These are phyloP conservation scores for Hemaris fuciformis DNA, from an alignment of 2,888 invertebrate genomes.

Conservation along the genomic window DNA sequence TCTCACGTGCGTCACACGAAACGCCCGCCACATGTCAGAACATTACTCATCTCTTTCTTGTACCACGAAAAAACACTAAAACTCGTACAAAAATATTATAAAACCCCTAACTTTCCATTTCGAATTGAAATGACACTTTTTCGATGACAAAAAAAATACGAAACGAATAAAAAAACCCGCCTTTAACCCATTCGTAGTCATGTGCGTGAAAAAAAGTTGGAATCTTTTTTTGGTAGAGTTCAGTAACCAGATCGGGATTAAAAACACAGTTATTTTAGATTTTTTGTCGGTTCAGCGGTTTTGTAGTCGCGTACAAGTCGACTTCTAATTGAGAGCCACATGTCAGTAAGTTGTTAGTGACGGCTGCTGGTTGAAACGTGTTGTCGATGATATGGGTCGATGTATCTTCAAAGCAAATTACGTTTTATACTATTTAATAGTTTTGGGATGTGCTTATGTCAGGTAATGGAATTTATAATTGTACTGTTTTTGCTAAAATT, in stretches of 20 bases:
- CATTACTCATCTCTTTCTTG: slow-evolving; percentile 66
- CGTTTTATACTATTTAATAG: too few species aligned
- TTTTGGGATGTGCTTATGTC: too few species aligned
- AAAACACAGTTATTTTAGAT: slow-evolving; percentile 71
- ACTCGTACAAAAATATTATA: slow-evolving; percentile 37
- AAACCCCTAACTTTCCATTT: slow-evolving; percentile 70
- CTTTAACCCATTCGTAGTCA: slow-evolving; percentile 74
- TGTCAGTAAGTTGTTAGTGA: slow-evolving; percentile 54
- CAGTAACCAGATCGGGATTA: slow-evolving; percentile 77
- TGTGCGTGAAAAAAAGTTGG: slow-evolving; percentile 46
- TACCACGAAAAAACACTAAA: slow-evolving; percentile 41
- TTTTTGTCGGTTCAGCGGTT: slow-evolving; percentile 70
- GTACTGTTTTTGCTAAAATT: too few species aligned
- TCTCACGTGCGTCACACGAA: slow-evolving; percentile 71
- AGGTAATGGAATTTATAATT: background rate
- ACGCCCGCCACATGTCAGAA: slow-evolving; percentile 58
- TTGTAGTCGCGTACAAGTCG: slow-evolving; percentile 63
- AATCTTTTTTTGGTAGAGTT: slow-evolving; percentile 57
- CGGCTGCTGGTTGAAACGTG: slow-evolving; percentile 29
- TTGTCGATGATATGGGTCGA: slow-evolving; percentile 19
- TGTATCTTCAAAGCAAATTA: too few species aligned
- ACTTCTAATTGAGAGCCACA: slow-evolving; percentile 77
- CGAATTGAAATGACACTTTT: slow-evolving; percentile 74
- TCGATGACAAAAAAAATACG: slow-evolving; percentile 31
- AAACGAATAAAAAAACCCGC: slow-evolving; percentile 24